phyloP scores from a whole-genome alignment of 2,797 vertebrate genomes.

The Alca torda region DNA sequence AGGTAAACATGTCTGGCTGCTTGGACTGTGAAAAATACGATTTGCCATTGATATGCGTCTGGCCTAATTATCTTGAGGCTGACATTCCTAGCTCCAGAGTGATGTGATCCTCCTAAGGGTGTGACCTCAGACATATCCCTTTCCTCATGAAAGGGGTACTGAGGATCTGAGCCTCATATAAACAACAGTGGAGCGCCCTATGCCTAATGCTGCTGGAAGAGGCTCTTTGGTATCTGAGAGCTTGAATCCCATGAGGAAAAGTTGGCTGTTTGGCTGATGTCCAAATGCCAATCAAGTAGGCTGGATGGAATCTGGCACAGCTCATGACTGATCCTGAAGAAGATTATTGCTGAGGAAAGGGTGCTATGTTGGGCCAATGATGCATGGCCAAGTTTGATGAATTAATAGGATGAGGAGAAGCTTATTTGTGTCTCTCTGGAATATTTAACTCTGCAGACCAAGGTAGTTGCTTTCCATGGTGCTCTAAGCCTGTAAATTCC shows the following conservation, averaged over 20 bases:
- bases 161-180: background rate
- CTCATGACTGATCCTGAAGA: background rate
- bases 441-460: conserved; percentile 10
- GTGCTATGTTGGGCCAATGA: background rate
- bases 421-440: conserved; percentile 13
- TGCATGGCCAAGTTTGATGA: conserved; percentile 9
- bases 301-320: background rate
- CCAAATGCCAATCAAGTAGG: background rate
- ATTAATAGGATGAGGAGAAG: conserved; percentile 29
- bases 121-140: background rate
- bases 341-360: conserved; percentile 25
- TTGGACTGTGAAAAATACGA: background rate
- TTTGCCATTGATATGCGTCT: conserved; percentile 35
- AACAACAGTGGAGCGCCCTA: background rate
- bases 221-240: background rate
- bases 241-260: background rate
- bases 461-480: conserved; percentile 37
- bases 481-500: conserved; percentile 50
- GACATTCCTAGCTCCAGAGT: background rate
- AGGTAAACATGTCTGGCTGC: conserved; percentile 24
- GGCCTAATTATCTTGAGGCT: conserved; percentile 38
- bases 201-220: background rate
- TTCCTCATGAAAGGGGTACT: background rate
- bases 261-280: background rate
- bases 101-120: conserved; percentile 20